Evolutionary conservation across 2,113 vertebrate species (phyloP).

Genomic region (Barnardius zonarius): DNA sequence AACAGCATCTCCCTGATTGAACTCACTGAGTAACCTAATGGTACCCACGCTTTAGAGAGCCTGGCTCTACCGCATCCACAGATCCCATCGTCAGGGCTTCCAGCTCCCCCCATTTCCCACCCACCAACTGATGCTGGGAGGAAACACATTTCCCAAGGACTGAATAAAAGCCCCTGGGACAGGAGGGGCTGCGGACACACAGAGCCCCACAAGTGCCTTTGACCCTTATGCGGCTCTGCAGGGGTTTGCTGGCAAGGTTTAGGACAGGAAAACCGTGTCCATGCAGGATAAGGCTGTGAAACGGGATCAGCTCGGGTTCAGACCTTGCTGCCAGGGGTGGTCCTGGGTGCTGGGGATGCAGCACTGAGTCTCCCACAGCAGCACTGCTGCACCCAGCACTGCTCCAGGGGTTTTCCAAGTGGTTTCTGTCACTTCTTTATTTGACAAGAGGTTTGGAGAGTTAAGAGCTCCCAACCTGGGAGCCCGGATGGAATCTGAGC

Average conservation of each 20-base stretch:
- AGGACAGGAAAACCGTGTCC: background rate
- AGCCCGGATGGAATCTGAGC: fast-evolving
- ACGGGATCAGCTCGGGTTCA: fast-evolving
- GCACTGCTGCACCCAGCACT: background rate
- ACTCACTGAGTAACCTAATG: background rate
- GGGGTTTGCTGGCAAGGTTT: background rate
- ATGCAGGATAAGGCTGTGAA: fast-evolving
- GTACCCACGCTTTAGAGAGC: background rate
- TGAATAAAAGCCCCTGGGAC: background rate
- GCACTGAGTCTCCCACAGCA: background rate
- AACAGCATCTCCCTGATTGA: background rate
- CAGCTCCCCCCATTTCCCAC: background rate
- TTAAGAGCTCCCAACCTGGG: background rate
- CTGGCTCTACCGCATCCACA: background rate
- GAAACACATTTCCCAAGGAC: background rate
- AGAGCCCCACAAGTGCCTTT: fast-evolving
- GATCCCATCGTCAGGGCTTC: background rate
- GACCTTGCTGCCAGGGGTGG: background rate
- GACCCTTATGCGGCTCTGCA: fast-evolving
- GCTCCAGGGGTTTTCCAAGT: background rate
- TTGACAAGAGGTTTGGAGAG: background rate
- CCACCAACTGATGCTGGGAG: background rate
- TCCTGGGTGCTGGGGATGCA: background rate
- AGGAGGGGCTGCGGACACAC: background rate
- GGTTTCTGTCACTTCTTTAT: background rate